A percentile compares a stretch with the other conserved stretches of the same genome.
Evolutionary conservation across 2,888 invertebrate species (phyloP).

Genomic region (Rugalucina vietnamica): DNA sequence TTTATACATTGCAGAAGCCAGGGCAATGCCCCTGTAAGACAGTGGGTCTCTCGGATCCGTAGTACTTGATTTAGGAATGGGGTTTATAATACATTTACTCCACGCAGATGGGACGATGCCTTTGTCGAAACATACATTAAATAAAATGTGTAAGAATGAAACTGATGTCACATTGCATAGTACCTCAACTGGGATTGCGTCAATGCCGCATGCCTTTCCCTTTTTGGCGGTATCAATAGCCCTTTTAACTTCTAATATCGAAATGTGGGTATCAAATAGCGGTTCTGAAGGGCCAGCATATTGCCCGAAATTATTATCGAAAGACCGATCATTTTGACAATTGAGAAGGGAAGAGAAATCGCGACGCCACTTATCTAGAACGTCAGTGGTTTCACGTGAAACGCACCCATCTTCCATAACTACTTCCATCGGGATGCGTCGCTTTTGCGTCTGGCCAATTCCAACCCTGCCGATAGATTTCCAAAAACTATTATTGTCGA

Average conservation of each 20-base stretch:
- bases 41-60: slow-evolving; percentile 26
- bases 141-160: slow-evolving; percentile 19
- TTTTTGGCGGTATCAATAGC: slow-evolving; percentile 23
- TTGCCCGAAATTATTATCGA: not conserved
- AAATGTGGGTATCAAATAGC: slow-evolving; percentile 3
- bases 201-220: slow-evolving; percentile 35
- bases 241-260: not conserved
- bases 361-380: not conserved
- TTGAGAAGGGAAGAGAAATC: slow-evolving; percentile 4
- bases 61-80: slow-evolving; percentile 30
- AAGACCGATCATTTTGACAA: not conserved
- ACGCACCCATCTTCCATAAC: not conserved
- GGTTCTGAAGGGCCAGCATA: not conserved
- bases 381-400: too few species aligned
- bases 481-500: not conserved
- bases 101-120: slow-evolving; percentile 33
- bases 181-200: slow-evolving; percentile 28
- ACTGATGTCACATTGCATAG: slow-evolving; percentile 29
- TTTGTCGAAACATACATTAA: slow-evolving; percentile 40
- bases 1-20: slow-evolving; percentile 28
- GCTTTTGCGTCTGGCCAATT: not conserved
- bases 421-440: not conserved
- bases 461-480: not conserved
- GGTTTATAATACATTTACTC: slow-evolving; percentile 35
- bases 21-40: slow-evolving; percentile 38